Evolutionary conservation across 2,888 invertebrate species (phyloP).

Genomic region (Melinaea menophilus): DNA sequence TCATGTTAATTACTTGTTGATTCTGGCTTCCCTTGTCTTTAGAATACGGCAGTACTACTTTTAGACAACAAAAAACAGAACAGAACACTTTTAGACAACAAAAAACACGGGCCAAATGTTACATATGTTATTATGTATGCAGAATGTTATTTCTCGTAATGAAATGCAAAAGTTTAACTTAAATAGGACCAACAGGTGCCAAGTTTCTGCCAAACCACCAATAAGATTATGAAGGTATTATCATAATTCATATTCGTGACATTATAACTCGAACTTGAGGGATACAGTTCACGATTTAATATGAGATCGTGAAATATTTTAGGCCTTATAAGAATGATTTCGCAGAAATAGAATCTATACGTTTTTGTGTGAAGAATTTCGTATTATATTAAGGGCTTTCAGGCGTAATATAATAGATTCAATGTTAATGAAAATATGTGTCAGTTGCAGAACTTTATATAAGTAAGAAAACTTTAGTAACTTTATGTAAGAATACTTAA

Average conservation of each 20-base stretch:
- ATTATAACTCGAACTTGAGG: constrained; percentile 12
- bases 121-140: not conserved
- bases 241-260: constrained; percentile 1
- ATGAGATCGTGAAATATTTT: constrained; percentile 15
- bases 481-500: no score
- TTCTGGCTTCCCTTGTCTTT: constrained; percentile 39
- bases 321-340: constrained; percentile 18
- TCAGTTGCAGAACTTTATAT: no score
- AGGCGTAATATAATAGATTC: no score
- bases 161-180: not conserved
- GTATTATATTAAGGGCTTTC: no score
- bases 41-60: constrained; percentile 14
- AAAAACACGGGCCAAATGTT: not conserved
- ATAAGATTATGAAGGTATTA: constrained; percentile 3
- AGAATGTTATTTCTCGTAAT: not conserved
- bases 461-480: no score
- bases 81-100: not conserved
- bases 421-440: no score
- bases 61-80: no score
- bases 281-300: constrained; percentile 16
- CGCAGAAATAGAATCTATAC: constrained; percentile 8
- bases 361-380: not conserved
- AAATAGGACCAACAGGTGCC: not conserved
- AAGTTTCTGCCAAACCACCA: constrained; percentile 7
- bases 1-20: constrained; percentile 49